Conservation (phyloP, 2,797 vertebrate species). For the Caiman crocodilus region DNA sequence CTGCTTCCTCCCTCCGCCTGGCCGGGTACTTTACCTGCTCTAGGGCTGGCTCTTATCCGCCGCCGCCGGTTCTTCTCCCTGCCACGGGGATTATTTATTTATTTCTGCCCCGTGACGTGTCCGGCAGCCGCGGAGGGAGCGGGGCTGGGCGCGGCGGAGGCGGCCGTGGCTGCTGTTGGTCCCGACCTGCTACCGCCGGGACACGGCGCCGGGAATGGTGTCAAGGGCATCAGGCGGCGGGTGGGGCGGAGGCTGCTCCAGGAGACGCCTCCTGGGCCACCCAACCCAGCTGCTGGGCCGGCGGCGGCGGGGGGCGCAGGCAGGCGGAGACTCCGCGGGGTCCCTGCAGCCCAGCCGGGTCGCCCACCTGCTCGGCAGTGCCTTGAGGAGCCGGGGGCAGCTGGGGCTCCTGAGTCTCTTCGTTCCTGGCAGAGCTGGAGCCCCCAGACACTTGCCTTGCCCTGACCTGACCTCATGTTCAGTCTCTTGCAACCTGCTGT, state of each 20-base stretch:
- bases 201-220: slow-evolving; percentile 35
- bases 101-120: slow-evolving; percentile 78
- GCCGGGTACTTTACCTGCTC: slow-evolving; percentile 72
- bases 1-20: slow-evolving; percentile 41
- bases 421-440: no score
- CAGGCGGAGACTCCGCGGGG: accelerated
- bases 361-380: no score
- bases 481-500: neutral
- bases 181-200: slow-evolving; percentile 1
- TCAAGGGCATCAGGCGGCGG: slow-evolving; percentile 31
- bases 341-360: neutral
- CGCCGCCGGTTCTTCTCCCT: slow-evolving; percentile 54
- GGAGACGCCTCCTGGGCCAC: slow-evolving; percentile 67
- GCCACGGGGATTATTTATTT: slow-evolving; percentile 74
- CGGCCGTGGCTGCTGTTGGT: slow-evolving; percentile 18
- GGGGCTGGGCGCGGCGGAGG: neutral
- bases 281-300: slow-evolving; percentile 55
- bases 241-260: slow-evolving; percentile 58
- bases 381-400: no score
- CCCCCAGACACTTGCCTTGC: neutral
- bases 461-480: neutral
- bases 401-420: neutral
- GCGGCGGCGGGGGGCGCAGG: no score
- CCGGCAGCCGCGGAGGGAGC: slow-evolving; percentile 42
- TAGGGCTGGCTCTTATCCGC: slow-evolving; percentile 57